phyloP scores from a whole-genome alignment of 1,140 invertebrate genomes.

The Dreissena rostriformis region DNA sequence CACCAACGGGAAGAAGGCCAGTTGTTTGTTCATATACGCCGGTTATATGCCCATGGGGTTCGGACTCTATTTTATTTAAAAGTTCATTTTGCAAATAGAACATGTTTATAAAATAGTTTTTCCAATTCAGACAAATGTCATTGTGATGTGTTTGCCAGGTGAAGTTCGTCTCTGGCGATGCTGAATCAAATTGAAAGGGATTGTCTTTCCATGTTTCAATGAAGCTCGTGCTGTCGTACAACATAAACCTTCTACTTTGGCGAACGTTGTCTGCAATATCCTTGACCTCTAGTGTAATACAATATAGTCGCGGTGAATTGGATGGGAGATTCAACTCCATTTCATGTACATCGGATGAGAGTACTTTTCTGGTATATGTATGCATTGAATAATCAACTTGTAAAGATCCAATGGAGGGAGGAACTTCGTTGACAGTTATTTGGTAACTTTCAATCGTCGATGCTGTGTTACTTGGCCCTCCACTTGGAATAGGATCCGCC shows the following conservation, averaged over 20 bases:
- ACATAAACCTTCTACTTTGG: conserved; percentile 19
- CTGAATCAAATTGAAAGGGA: conserved; percentile 8
- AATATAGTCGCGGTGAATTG: conserved; percentile 8
- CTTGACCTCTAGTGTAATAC: conserved; percentile 28
- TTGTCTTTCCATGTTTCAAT: not conserved
- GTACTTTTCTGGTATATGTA: not conserved
- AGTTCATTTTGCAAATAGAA: conserved; percentile 27
- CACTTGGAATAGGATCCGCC: not conserved
- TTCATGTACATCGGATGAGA: not conserved
- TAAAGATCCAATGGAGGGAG: not conserved
- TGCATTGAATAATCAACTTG: not conserved
- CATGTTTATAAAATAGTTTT: conserved; percentile 6
- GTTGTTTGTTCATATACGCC: conserved; percentile 61
- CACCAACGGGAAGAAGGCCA: conserved; percentile 57
- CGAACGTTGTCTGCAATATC: conserved; percentile 29
- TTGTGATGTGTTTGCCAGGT: conserved; percentile 37
- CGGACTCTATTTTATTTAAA: conserved; percentile 28
- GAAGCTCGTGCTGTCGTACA: conserved; percentile 2
- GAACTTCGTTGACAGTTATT: conserved; percentile 12
- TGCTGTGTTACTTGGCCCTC: not conserved
- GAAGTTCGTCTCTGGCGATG: conserved; percentile 9
- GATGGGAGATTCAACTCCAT: not conserved
- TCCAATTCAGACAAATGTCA: conserved; percentile 22
- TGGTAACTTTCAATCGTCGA: conserved; percentile 9
- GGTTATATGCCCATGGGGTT: conserved; percentile 12